Evolutionary conservation across 2,113 vertebrate species (phyloP).

Genomic region (Trogon melanurus): DNA sequence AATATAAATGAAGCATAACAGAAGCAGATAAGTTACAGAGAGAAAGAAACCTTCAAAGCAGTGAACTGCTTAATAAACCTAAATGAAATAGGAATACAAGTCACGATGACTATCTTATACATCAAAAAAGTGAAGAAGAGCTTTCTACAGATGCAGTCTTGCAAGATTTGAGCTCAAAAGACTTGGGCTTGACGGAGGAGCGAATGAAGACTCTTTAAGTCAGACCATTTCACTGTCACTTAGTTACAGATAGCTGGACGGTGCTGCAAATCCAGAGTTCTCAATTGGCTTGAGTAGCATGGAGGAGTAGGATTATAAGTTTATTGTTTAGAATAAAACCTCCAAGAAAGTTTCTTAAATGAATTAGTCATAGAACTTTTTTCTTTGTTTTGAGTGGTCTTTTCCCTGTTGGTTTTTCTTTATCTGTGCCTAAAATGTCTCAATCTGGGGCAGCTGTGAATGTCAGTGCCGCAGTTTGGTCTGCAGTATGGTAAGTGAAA

Average conservation of each 20-base stretch:
- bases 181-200: neutral
- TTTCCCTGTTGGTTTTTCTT: neutral
- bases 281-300: neutral
- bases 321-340: neutral
- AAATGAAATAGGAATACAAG: neutral
- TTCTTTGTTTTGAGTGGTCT: neutral
- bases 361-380: neutral
- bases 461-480: accelerated
- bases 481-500: neutral
- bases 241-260: neutral
- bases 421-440: neutral
- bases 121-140: neutral
- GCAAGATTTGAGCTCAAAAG: neutral
- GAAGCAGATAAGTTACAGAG: neutral
- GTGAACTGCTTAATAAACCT: neutral
- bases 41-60: neutral
- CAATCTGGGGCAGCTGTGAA: neutral
- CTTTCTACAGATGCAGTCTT: neutral
- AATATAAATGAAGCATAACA: neutral
- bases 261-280: neutral
- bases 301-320: neutral
- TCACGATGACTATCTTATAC: neutral
- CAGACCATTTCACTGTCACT: neutral
- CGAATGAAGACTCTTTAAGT: neutral
- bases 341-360: neutral